These are phyloP conservation scores for Phycodurus eques DNA, from an alignment of 2,113 vertebrate species.

Conservation along the genomic window DNA sequence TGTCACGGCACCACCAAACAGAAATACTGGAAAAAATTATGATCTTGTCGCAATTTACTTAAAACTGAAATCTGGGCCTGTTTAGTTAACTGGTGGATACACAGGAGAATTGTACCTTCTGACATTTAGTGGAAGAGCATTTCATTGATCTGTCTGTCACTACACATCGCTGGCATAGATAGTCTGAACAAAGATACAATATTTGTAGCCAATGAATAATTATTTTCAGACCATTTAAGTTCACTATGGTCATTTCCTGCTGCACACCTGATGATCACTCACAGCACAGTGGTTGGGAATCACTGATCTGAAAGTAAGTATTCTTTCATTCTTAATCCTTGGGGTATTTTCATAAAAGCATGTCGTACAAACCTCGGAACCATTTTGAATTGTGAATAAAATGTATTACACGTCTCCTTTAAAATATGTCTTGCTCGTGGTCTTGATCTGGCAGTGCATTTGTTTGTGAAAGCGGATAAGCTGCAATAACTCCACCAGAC, in stretches of 20 bases:
- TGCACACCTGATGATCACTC: neutral
- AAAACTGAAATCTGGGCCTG: too few relatives aligned
- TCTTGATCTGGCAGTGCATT: constrained; percentile 42
- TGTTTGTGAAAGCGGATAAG: constrained; percentile 52
- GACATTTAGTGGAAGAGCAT: too few relatives aligned
- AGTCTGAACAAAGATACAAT: neutral
- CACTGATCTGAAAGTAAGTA: neutral
- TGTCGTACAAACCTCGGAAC: neutral
- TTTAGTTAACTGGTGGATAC: too few relatives aligned
- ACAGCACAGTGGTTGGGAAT: neutral
- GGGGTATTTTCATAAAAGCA: neutral
- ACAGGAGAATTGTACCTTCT: too few relatives aligned
- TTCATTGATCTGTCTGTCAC: too few relatives aligned
- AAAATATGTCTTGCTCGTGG: constrained; percentile 18
- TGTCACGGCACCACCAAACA: too few relatives aligned
- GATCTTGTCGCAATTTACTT: too few relatives aligned
- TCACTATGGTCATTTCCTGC: constrained; percentile 23
- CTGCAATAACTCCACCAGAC: constrained; percentile 43
- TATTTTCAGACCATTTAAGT: neutral
- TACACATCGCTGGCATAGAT: too few relatives aligned
- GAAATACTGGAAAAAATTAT: too few relatives aligned
- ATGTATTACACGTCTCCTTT: constrained; percentile 13
- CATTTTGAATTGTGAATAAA: neutral
- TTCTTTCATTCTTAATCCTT: neutral
- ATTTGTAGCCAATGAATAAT: neutral